Conservation (phyloP, 1,140 invertebrate genomes). For the Aphidius gifuensis region DNA sequence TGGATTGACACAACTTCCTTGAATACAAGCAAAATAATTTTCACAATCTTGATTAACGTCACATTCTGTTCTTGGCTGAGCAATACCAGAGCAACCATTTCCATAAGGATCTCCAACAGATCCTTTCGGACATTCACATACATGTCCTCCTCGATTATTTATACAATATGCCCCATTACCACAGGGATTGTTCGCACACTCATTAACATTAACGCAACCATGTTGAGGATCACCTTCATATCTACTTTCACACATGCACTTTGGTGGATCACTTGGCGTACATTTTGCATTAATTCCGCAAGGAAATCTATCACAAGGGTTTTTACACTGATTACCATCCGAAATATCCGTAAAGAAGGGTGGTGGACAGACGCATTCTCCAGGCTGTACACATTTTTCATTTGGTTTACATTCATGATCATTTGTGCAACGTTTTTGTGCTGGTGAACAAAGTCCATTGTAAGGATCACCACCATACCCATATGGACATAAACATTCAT, state of each 20-base stretch:
- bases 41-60: constrained; percentile 73
- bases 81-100: constrained; percentile 66
- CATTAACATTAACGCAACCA: constrained; percentile 82
- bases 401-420: constrained; percentile 81
- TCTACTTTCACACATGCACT: constrained; percentile 81
- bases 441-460: constrained; percentile 69
- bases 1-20: constrained; percentile 76
- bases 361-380: constrained; percentile 83
- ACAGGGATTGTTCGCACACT: constrained; percentile 76
- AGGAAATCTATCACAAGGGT: constrained; percentile 78
- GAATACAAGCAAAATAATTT: constrained; percentile 71
- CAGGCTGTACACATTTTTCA: constrained; percentile 87
- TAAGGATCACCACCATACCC: constrained; percentile 66
- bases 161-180: constrained; percentile 82
- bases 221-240: constrained; percentile 79
- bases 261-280: constrained; percentile 82
- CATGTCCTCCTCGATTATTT: constrained; percentile 79
- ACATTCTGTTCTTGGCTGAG: constrained; percentile 62
- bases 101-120: constrained; percentile 81
- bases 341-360: constrained; percentile 80
- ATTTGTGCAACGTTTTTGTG: constrained; percentile 74
- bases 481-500: constrained; percentile 76
- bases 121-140: constrained; percentile 79
- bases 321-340: constrained; percentile 82
- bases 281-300: constrained; percentile 93